Percentiles rank a stretch among this genome's conserved stretches.
Conservation (phyloP, 2,888 invertebrate species). For the Volucella bombylans region DNA sequence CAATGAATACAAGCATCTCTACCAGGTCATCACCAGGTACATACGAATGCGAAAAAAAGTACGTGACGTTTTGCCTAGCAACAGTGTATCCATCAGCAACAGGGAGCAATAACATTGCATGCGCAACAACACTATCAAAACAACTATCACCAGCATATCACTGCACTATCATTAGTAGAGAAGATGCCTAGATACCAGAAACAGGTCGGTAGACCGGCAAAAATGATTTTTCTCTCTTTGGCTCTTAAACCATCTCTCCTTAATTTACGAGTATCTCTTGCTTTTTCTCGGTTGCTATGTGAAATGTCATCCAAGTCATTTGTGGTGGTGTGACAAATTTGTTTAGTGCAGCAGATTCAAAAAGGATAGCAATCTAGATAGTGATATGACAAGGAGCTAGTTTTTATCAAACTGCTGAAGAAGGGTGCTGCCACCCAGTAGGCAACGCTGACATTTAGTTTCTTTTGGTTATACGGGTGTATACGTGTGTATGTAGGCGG, state of each 20-base stretch:
- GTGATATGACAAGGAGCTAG: neutral
- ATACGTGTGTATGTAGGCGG: no score
- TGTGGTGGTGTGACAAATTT: conserved; percentile 66
- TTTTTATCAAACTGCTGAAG: conserved; percentile 9
- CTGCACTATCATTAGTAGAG: conserved; percentile 59
- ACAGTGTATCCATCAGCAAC: conserved; percentile 64
- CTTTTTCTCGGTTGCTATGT: conserved; percentile 28
- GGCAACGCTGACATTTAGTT: no score
- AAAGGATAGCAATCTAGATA: conserved; percentile 37
- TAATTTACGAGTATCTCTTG: neutral
- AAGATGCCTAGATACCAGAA: conserved; percentile 30
- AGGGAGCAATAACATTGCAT: conserved; percentile 59
- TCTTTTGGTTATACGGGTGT: no score
- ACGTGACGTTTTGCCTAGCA: conserved; percentile 55
- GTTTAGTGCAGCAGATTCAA: conserved; percentile 58
- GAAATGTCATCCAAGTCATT: conserved; percentile 53
- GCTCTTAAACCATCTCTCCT: conserved; percentile 16
- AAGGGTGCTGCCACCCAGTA: neutral
- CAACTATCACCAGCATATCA: conserved; percentile 35
- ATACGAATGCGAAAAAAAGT: conserved; percentile 34
- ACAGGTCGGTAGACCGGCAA: conserved; percentile 50
- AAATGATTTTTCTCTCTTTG: conserved; percentile 52
- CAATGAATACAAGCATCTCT: conserved; percentile 9
- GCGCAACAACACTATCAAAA: conserved; percentile 55
- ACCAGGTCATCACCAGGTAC: conserved; percentile 41